phyloP scores from a whole-genome alignment of 2,888 invertebrate species.

The Embidobia sp. region DNA sequence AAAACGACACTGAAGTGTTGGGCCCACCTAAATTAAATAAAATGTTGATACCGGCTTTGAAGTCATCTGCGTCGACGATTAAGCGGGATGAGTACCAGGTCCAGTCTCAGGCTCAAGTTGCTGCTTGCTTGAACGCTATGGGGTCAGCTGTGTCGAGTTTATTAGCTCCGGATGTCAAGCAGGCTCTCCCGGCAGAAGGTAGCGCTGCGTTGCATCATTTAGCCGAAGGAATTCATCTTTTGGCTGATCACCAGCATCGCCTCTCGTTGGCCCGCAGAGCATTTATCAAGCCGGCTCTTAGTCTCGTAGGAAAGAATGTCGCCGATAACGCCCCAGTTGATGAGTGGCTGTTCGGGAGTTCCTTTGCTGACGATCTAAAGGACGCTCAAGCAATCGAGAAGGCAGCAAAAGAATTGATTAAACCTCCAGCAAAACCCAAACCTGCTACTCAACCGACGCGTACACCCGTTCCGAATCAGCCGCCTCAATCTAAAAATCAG shows the following conservation, averaged over 20 bases:
- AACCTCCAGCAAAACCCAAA: background rate
- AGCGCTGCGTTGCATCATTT: background rate
- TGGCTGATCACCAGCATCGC: constrained; percentile 20
- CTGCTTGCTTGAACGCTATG: constrained; percentile 17
- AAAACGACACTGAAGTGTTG: no score
- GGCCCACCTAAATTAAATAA: no score
- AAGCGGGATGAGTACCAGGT: constrained; percentile 23
- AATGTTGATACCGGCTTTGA: no score
- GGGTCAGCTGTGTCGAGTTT: constrained; percentile 12
- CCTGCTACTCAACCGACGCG: no score
- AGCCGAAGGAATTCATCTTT: constrained; percentile 11
- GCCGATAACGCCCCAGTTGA: constrained; percentile 10
- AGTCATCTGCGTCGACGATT: background rate
- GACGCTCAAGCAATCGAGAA: constrained; percentile 6
- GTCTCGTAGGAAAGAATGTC: constrained; percentile 5
- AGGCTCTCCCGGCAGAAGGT: background rate
- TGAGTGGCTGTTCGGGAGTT: constrained; percentile 20
- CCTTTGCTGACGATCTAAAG: constrained; percentile 20
- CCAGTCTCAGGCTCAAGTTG: constrained; percentile 5
- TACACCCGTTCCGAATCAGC: no score
- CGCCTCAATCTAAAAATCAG: no score
- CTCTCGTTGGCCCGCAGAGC: constrained; percentile 6
- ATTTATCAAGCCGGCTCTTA: constrained; percentile 23
- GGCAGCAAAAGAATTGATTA: constrained; percentile 1
- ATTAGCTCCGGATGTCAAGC: constrained; percentile 1